Conservation (phyloP, 1,140 invertebrate genomes). For the Caenorhabditis remanei region DNA sequence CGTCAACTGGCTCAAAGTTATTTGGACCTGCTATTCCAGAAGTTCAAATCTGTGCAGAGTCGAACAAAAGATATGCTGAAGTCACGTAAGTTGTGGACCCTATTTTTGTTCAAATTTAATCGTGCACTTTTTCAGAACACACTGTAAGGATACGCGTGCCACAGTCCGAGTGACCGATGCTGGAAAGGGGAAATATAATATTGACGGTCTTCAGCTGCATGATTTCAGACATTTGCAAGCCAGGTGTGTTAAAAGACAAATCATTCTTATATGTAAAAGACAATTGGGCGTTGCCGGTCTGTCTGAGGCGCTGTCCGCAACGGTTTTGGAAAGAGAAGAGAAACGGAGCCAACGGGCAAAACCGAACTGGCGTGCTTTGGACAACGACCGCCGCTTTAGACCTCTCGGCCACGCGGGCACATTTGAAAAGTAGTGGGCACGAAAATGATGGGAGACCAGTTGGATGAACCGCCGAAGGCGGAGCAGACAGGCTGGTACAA, state of each 20-base stretch:
- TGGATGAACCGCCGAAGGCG: too few relatives aligned
- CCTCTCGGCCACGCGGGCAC: too few relatives aligned
- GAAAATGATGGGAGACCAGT: too few relatives aligned
- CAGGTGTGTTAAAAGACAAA: slow-evolving; percentile 59
- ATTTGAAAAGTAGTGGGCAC: too few relatives aligned
- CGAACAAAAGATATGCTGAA: slow-evolving; percentile 65
- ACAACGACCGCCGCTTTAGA: too few relatives aligned
- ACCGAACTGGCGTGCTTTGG: too few relatives aligned
- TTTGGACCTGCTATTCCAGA: slow-evolving; percentile 70
- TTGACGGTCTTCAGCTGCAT: slow-evolving; percentile 69
- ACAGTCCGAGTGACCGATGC: slow-evolving; percentile 69
- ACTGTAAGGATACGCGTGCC: slow-evolving; percentile 67
- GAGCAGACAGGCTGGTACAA: too few relatives aligned
- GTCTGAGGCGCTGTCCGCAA: too few relatives aligned
- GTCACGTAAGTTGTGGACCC: slow-evolving; percentile 43
- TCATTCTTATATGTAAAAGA: too few relatives aligned
- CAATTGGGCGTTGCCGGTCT: too few relatives aligned
- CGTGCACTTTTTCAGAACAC: slow-evolving; percentile 14
- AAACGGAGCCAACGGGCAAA: too few relatives aligned
- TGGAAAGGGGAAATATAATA: slow-evolving; percentile 70
- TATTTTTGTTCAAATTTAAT: neutral
- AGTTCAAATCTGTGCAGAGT: slow-evolving; percentile 68
- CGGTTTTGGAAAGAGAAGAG: too few relatives aligned
- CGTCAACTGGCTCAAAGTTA: slow-evolving; percentile 58
- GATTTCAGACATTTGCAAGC: slow-evolving; percentile 69